Base-by-base conservation (phyloP, 2,797 vertebrate genomes). In the Astyanax mexicanus region DNA sequence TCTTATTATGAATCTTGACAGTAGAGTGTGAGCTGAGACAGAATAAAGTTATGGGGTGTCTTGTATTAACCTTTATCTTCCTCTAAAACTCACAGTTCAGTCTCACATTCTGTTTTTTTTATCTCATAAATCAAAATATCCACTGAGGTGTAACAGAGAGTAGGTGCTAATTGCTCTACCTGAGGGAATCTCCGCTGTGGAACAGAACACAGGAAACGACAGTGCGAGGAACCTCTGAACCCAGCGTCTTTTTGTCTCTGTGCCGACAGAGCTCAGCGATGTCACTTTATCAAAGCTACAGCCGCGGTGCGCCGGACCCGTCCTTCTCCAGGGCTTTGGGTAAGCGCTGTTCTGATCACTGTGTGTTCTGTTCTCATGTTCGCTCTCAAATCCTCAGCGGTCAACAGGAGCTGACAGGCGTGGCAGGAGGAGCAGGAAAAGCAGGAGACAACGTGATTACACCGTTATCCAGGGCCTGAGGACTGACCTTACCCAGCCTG, bases 321-420 rank as follows among this genome's bases (percentile, higher is more conserved):
- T 27, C 10, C 4, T 13, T 5, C 51, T 23, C 51, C 9, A 0
- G 23, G 51, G 23, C 51, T 27, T 27, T 54, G 8, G 9, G 51
- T 54, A 54, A 54, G 27, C 13, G 1, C 51, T 27, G 21, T 27
- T 27, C 21, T 27, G 51, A 54, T 54, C 51, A 25, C 3, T 7
- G 49, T 52, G 19, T 6, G 6, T 3, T 21, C 47, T 54, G 51
- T 25, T 13, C 51, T 54, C 51, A 54, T 44, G 27, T 12, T 42
- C 72, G 47, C 47, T 35, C 47, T 55, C 4, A 72, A 6, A 47
- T 12, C 52, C 44, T 27, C 47, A 12, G 15, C 40, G 21, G 4
- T 40, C 21, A 54, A 54, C 51, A 54, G 51, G 23, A 35, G 40
- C 29, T 62, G 51, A 54, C 51, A 51, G 49, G 49, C 49, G 10